Base-by-base conservation (phyloP, 2,888 invertebrate species). In the Agriopis leucophaearia region DNA sequence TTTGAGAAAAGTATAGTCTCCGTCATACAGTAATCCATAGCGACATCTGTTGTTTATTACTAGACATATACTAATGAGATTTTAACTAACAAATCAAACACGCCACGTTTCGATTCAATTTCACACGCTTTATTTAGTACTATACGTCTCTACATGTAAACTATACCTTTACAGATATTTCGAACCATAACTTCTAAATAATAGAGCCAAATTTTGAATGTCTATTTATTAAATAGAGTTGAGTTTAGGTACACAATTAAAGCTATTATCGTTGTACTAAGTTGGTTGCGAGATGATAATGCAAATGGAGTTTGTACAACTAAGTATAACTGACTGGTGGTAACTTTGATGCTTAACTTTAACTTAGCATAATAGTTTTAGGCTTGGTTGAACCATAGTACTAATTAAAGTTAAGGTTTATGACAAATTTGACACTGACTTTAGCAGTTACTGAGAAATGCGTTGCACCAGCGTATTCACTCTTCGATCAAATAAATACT, bases 11-110 rank as follows among this genome's bases (percentile, higher is more conserved):
- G n/a, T 45, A 51, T 35, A 27, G 8, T 5, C 12, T 35, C 52
- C 38, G 4, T 16, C 54, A 36, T 12, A 54, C 36, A 38, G 45
- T 62, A 38, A 54, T 62, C 57, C 35, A 12, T 8, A 38, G 40
- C 57, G 45, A 40, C 58, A 64, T 58, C 47, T 65, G 54, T 65
- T 65, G 55, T 55, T 59, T 65, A 65, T 59, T 60, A 55, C 65
- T 59, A 65, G 59, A 54, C 54, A 59, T 59, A 59, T 61, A 67
- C 62, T 67, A 67, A 67, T 67, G 44, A 63, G 67, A 57, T 63
- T 67, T 67, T 63, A 59, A 67, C 48, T 59, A 67, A 67, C 67
- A 67, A 67, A 67, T 63, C 67, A 63, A 63, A 67, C 50, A 63
- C 61, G 36, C 44, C 55, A 55, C 51, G 36, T 16, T 48, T 38